A percentile compares a stretch with the other conserved stretches of the same genome.
phyloP scores from a whole-genome alignment of 2,797 vertebrate species.

The Saxicola maurus region DNA sequence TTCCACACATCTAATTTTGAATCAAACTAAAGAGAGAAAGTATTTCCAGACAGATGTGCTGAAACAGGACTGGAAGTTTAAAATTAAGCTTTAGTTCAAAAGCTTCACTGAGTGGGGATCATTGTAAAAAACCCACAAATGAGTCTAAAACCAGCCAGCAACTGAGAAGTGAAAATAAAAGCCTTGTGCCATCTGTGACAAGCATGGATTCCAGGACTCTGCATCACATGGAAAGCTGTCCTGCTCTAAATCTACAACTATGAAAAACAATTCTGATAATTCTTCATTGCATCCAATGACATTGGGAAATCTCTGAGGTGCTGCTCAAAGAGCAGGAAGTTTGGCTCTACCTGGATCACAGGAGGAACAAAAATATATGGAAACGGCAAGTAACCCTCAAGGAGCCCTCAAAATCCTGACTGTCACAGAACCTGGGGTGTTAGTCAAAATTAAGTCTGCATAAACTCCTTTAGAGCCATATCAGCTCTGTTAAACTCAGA shows the following conservation, averaged over 20 bases:
- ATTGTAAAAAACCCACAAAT: background rate
- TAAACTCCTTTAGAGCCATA: background rate
- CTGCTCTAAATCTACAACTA: background rate
- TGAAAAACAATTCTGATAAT: background rate
- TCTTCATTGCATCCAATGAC: background rate
- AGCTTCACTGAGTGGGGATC: background rate
- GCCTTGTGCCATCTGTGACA: background rate
- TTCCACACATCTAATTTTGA: background rate
- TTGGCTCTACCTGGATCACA: background rate
- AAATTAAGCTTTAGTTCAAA: background rate
- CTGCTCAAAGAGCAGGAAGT: background rate
- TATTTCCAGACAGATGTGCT: background rate
- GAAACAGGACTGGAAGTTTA: background rate
- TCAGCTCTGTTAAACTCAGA: background rate
- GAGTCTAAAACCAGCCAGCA: background rate
- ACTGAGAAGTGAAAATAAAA: background rate
- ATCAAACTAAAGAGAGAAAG: background rate
- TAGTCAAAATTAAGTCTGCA: background rate
- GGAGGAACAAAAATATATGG: fast-evolving
- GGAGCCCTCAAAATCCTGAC: background rate
- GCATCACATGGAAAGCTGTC: background rate
- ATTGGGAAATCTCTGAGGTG: background rate
- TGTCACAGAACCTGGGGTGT: background rate
- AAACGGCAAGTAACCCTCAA: background rate
- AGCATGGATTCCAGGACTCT: background rate